phyloP scores from a whole-genome alignment of 2,113 vertebrate genomes.

The Manacus vitellinus region DNA sequence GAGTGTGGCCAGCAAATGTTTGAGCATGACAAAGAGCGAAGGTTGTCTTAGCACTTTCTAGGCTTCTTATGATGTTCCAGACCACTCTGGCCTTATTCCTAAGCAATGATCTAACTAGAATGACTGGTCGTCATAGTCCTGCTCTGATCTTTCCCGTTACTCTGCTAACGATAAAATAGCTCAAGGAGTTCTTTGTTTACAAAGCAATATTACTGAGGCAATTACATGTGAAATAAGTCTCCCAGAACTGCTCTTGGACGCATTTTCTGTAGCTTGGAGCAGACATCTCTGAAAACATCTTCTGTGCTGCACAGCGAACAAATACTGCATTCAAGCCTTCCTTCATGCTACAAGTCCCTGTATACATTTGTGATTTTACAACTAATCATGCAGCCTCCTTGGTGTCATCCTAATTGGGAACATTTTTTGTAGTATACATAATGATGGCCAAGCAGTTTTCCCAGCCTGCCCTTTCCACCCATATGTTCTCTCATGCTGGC shows the following conservation, averaged over 20 bases:
- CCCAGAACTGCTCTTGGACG: not conserved
- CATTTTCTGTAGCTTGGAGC: not conserved
- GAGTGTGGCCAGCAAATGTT: not conserved
- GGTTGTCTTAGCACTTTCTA: not conserved
- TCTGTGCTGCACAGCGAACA: not conserved
- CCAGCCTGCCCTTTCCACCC: not conserved
- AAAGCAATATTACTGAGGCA: not conserved
- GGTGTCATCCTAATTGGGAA: not conserved
- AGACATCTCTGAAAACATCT: not conserved
- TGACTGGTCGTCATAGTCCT: not conserved
- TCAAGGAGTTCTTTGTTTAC: slow-evolving; percentile 27
- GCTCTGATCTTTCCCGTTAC: not conserved
- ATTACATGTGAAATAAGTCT: not conserved
- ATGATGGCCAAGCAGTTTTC: not conserved
- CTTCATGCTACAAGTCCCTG: not conserved
- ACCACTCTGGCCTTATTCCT: not conserved
- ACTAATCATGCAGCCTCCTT: not conserved
- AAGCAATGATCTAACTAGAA: not conserved
- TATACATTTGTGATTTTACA: not conserved
- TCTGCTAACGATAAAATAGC: not conserved
- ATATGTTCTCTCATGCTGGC: not conserved
- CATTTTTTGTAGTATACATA: rapidly evolving
- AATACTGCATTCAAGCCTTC: not conserved
- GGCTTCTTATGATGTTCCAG: not conserved
- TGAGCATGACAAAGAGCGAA: not conserved